Evolutionary conservation across 2,797 vertebrate genomes (phyloP), one percentile per base, ranked within the genome.

Genomic region (Molossus molossus): DNA sequence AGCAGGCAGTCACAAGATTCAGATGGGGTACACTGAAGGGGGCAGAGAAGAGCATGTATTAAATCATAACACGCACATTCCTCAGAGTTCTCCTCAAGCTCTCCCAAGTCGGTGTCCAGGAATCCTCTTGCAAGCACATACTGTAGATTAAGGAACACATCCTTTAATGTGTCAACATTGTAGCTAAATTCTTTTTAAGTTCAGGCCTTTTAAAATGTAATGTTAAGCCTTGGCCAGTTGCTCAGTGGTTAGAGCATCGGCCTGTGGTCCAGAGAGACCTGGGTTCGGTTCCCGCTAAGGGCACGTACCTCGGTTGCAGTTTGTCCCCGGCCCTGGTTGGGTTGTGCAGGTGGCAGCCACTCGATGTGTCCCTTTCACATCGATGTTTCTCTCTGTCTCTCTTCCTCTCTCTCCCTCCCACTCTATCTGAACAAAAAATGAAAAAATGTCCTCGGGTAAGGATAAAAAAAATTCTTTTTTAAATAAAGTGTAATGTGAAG

Each of bases 181-280:
- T 85, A 72, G 50, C 33, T 77, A 53, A 72, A 17, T 25, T 60
- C 4, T 77, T 88, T 88, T 69, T 67, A 64, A 72, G 5, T 73
- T 87, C 10, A 12, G 23, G n/a, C n/a, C 29, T 90, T 94, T 87
- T 55, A 50, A 80, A 80, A 57, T 70, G 62, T 58, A 70, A 76
- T 88, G 67, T 75, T 65, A 90, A 77, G 33, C 33, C 33, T 33
- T 33, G 33, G 33, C 33, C 33, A 33, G 33, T 33, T 33, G 33
- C 33, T 33, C 33, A 33, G 33, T 3, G 33, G 33, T 33, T 33
- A 33, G 33, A 33, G 33, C 33, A 2, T 33, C 33, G 3, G 33
- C 33, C 33, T 33, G 33, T 33, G 33, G 33, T 33, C 33, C 33
- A 33, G 33, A 33, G 33, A 33, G 33, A 33, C 33, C 33, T 3